Conservation (phyloP, 92 coral and sea anemone species). For the Palythoa grandiflora region DNA sequence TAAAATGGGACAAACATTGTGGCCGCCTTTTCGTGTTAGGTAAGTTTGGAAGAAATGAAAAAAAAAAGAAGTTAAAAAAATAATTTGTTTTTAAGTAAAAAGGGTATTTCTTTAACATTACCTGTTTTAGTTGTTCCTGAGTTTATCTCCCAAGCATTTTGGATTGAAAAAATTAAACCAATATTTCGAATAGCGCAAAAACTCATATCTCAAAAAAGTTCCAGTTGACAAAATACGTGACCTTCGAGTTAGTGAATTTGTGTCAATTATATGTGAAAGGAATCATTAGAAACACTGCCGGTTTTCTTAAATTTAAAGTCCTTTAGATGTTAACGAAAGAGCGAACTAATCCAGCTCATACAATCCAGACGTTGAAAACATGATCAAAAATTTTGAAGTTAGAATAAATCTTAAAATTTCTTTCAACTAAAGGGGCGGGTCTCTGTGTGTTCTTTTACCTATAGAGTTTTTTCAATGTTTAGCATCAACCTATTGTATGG, state of each 20-base stretch:
- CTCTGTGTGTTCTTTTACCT: not conserved
- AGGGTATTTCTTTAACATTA: not conserved
- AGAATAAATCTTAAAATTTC: not conserved
- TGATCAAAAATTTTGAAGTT: not conserved
- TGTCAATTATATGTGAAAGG: not conserved
- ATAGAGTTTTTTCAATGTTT: not conserved
- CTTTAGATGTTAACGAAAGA: not conserved
- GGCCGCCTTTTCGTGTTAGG: conserved; percentile 16
- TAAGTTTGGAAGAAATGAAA: not conserved
- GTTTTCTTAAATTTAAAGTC: not conserved
- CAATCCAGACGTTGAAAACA: not conserved
- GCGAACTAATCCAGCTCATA: not conserved
- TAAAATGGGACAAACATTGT: not conserved
- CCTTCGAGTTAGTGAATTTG: not conserved
- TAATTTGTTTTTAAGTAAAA: not conserved
- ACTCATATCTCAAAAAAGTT: not conserved
- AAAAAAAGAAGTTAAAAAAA: not conserved
- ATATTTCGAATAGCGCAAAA: not conserved
- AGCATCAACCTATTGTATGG: not conserved
- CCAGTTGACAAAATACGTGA: not conserved
- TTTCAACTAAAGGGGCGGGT: not conserved
- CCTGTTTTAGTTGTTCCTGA: not conserved
- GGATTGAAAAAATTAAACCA: not conserved
- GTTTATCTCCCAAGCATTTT: not conserved
- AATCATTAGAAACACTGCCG: not conserved